These are phyloP conservation scores for Poecile montanus DNA, from an alignment of 2,797 vertebrate species.

Conservation along the genomic window DNA sequence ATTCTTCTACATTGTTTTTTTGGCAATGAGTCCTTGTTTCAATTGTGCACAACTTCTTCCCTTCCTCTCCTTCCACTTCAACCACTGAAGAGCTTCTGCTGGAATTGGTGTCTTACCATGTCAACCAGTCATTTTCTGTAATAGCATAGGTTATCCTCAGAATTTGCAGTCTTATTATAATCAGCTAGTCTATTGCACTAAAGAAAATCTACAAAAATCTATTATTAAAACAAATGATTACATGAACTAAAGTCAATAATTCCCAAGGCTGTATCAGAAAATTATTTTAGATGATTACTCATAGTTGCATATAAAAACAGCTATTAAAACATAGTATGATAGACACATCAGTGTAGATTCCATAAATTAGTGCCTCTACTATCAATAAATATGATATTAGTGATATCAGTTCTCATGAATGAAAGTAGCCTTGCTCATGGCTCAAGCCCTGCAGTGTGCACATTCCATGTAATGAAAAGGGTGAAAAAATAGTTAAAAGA, in stretches of 20 bases:
- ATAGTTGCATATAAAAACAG: not conserved
- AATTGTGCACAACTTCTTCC: not conserved
- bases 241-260: not conserved
- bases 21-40: not conserved
- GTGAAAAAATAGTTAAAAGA: not conserved
- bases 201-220: not conserved
- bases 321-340: not conserved
- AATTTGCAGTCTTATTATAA: not conserved
- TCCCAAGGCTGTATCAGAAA: not conserved
- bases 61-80: not conserved
- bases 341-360: not conserved
- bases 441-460: not conserved
- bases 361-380: not conserved
- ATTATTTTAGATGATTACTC: not conserved
- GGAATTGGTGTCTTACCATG: not conserved
- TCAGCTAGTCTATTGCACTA: not conserved
- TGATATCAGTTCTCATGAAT: not conserved
- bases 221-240: not conserved
- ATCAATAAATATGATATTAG: not conserved
- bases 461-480: not conserved
- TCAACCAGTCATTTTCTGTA: not conserved
- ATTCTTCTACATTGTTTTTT: not conserved
- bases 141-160: not conserved
- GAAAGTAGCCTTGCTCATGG: not conserved
- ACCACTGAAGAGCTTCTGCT: not conserved